phyloP scores from a whole-genome alignment of 2,888 invertebrate genomes.

The Petrophora chlorosata region DNA sequence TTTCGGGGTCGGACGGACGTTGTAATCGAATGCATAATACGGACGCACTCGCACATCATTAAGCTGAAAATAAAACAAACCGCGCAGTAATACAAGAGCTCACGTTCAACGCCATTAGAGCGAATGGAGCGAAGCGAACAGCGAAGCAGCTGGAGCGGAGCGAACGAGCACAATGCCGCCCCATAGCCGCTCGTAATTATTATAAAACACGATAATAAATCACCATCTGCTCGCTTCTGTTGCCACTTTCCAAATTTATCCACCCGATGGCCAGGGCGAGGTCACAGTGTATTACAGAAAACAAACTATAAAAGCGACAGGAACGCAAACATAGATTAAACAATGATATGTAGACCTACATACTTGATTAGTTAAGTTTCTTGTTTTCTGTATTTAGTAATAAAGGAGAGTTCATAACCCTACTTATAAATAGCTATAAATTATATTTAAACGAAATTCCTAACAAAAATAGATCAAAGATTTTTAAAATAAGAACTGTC shows the following conservation, averaged over 20 bases:
- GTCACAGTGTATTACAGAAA: neutral
- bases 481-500: too few species aligned
- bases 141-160: conserved; percentile 6
- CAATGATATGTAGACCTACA: too few species aligned
- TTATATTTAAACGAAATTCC: too few species aligned
- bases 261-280: neutral
- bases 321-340: too few species aligned
- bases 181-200: conserved; percentile 69
- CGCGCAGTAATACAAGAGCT: conserved; percentile 51
- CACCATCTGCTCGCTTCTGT: conserved; percentile 77
- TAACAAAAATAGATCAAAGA: too few species aligned
- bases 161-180: conserved; percentile 56
- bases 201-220: conserved; percentile 80
- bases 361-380: too few species aligned
- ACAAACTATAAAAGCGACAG: too few species aligned
- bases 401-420: too few species aligned
- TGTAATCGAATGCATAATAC: too few species aligned
- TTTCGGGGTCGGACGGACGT: too few species aligned
- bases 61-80: conserved; percentile 52
- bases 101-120: conserved; percentile 55
- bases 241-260: conserved; percentile 67
- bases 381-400: too few species aligned
- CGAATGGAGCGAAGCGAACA: conserved; percentile 14
- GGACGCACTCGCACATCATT: conserved; percentile 40
- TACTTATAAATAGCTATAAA: too few species aligned